phyloP scores from a whole-genome alignment of 2,797 vertebrate species.

The Paguma larvata region DNA sequence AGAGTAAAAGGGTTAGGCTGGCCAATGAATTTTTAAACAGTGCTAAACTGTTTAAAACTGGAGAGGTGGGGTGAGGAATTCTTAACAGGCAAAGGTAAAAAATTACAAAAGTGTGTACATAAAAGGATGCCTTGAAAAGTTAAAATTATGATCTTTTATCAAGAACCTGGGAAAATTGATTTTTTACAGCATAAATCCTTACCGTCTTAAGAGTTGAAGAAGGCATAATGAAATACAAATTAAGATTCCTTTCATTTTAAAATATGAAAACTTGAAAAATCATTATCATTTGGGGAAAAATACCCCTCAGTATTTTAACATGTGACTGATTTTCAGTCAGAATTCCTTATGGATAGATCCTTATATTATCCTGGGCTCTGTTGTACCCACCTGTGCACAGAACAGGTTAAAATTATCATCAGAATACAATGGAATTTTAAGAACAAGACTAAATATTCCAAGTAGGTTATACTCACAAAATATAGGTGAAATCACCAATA shows the following conservation, averaged over 20 bases:
- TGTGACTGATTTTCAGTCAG: neutral
- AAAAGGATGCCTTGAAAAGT: neutral
- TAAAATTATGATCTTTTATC: constrained; percentile 18
- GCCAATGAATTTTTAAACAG: neutral
- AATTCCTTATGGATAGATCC: neutral
- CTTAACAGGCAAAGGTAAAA: neutral
- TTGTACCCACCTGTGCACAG: neutral
- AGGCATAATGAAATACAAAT: neutral
- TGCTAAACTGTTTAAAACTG: neutral
- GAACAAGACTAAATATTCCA: neutral
- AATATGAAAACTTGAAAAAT: constrained; percentile 18
- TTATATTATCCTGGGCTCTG: neutral
- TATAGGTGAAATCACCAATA: neutral
- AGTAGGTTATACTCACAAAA: neutral
- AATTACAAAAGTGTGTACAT: neutral
- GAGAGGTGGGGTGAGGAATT: neutral
- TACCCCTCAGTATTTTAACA: neutral
- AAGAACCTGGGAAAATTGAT: neutral
- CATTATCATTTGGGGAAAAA: neutral
- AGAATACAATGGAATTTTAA: constrained; percentile 23
- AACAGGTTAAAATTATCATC: neutral
- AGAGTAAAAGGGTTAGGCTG: neutral
- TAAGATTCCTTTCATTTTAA: constrained; percentile 24
- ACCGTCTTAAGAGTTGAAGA: neutral
- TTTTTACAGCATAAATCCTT: neutral